Base-by-base conservation (phyloP, 2,797 vertebrate species). In the Choloepus didactylus region DNA sequence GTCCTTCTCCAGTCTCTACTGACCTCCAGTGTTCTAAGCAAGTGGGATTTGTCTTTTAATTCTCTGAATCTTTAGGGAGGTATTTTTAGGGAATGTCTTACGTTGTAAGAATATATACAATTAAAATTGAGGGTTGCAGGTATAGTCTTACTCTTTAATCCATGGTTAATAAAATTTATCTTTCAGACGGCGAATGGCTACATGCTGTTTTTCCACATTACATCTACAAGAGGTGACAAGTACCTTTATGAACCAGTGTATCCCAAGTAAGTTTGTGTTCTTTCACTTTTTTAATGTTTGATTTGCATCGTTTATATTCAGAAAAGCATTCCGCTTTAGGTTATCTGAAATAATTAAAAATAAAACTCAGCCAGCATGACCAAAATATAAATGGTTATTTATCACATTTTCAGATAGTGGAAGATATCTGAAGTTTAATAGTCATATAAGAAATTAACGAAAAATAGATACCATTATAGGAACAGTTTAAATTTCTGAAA, bases 151-250 rank as follows among this genome's bases (percentile, higher is more conserved):
- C 12, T 35, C 77, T 80, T 96, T 95, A 93, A 98, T 96, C 94
- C 16, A 95, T 87, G 80, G 41, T 83, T 87, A 94, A 96, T 96
- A 86, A 96, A 88, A 95, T 96, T 97, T 98, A 76, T 98, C 82
- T 98, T 98, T 97, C 98, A 99, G 99, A 99, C 99, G 83, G 99
- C 99, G 98, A 99, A 99, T 98, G 99, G 99, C 98, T 99, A 99
- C 97, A 98, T 99, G 98, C 98, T 99, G 70, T 98, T 99, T 98
- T 99, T 99, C 97, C 99, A 99, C 97, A 99, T 99, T 77, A 96
- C 98, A 41, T 99, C 99, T 85, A 97, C 98, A 97, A 98, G 98
- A 87, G 99, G 99, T 64, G 99, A 99, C 97, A 99, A 99, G 93
- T 99, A 98, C 96, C 99, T 99, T 96, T 99, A 99, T 97, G 99